phyloP scores from a whole-genome alignment of 2,797 vertebrate genomes.

The Sebastes steindachneri region DNA sequence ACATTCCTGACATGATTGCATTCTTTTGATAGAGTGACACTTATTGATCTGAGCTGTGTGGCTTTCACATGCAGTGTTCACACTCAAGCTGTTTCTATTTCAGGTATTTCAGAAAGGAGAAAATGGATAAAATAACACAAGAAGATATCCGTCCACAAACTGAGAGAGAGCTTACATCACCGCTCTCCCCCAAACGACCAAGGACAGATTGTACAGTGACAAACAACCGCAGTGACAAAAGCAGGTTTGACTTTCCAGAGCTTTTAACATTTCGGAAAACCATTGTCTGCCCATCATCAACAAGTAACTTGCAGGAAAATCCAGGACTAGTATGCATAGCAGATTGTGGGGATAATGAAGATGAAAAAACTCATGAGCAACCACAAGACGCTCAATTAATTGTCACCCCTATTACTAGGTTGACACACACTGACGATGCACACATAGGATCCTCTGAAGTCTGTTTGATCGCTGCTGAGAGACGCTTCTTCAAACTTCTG shows the following conservation, averaged over 20 bases:
- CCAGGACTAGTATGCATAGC: not conserved
- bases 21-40: not conserved
- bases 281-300: not conserved
- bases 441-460: constrained; percentile 4
- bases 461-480: constrained; percentile 17
- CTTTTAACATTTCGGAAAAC: constrained; percentile 35
- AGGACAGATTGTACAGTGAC: constrained; percentile 37
- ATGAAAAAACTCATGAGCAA: constrained; percentile 1
- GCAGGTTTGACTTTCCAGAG: constrained; percentile 29
- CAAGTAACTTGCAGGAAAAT: not conserved
- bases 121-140: constrained; percentile 62
- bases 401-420: not conserved
- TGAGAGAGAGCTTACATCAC: constrained; percentile 25
- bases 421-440: not conserved
- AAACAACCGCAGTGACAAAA: constrained; percentile 3
- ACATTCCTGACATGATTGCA: not conserved
- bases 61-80: constrained; percentile 1
- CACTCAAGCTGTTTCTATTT: constrained; percentile 30
- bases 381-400: constrained; percentile 6
- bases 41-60: not conserved
- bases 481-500: constrained; percentile 5
- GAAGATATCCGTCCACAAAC: not conserved
- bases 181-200: constrained; percentile 55
- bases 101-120: constrained; percentile 20
- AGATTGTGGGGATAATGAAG: not conserved